These are phyloP conservation scores for Gallinago solitaria DNA, from an alignment of 2,797 vertebrate species.

Conservation along the genomic window DNA sequence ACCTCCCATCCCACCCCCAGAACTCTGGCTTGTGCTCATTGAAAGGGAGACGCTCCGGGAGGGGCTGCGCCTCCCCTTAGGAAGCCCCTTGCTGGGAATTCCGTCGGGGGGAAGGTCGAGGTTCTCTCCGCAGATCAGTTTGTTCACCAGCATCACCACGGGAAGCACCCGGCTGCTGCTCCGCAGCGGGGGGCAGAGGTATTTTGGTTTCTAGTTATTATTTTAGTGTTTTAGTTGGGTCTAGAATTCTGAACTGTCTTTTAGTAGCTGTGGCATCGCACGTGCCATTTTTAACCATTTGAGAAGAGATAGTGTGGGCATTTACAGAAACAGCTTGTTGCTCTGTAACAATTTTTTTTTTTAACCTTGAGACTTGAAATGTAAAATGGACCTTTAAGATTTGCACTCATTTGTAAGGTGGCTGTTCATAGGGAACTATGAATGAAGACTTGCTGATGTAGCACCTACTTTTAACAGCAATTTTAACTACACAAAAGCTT, in stretches of 20 bases:
- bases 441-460: slow-evolving; percentile 65
- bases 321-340: slow-evolving; percentile 70
- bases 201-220: slow-evolving; percentile 50
- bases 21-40: slow-evolving; percentile 65
- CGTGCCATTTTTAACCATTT: slow-evolving; percentile 67
- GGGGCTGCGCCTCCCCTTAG: neutral
- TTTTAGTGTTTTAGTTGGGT: slow-evolving; percentile 69
- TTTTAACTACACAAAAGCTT: slow-evolving; percentile 63
- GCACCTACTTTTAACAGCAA: slow-evolving; percentile 64
- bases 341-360: slow-evolving; percentile 68
- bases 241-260: slow-evolving; percentile 59
- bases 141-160: slow-evolving; percentile 62
- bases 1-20: slow-evolving; percentile 74
- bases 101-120: slow-evolving; percentile 11
- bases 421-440: slow-evolving; percentile 65
- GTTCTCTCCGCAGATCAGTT: slow-evolving; percentile 62
- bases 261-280: slow-evolving; percentile 67
- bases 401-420: slow-evolving; percentile 74
- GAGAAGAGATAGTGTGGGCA: slow-evolving; percentile 65
- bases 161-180: slow-evolving; percentile 12
- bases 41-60: slow-evolving; percentile 22
- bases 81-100: neutral
- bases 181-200: slow-evolving; percentile 33
- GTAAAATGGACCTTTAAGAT: slow-evolving; percentile 68
- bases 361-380: slow-evolving; percentile 77